phyloP scores from a whole-genome alignment of 2,797 vertebrate species.

The Macrochelys suwanniensis region DNA sequence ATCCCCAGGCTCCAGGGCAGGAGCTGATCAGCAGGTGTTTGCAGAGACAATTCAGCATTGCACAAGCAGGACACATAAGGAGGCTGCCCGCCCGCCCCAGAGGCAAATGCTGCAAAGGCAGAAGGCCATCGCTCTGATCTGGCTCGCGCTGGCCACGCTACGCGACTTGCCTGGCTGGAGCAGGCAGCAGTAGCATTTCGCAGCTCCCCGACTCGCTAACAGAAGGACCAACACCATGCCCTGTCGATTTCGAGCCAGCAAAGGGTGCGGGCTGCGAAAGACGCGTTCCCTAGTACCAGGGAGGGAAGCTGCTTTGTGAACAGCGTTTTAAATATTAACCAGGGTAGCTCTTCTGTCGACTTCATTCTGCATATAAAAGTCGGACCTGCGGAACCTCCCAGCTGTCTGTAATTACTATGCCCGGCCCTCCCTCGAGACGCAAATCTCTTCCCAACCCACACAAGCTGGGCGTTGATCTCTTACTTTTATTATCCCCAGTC shows the following conservation, averaged over 20 bases:
- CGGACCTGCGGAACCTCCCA: neutral
- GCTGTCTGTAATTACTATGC: neutral
- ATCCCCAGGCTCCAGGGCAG: neutral
- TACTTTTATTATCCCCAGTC: neutral
- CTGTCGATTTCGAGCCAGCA: neutral
- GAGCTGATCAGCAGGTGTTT: neutral
- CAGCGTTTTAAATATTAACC: neutral
- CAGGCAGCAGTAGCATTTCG: neutral
- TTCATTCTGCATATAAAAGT: neutral
- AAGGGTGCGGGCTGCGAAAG: neutral
- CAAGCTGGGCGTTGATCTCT: neutral
- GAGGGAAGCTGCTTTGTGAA: neutral
- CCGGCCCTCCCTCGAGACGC: neutral
- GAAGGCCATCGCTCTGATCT: no score
- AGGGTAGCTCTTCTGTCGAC: neutral
- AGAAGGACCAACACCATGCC: neutral
- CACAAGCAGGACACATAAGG: neutral
- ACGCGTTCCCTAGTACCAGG: neutral
- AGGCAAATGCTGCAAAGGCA: neutral
- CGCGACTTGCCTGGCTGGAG: neutral
- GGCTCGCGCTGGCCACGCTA: neutral
- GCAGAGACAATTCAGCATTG: neutral
- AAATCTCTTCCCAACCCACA: neutral
- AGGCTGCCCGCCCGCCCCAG: neutral
- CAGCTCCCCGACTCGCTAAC: neutral